Evolutionary conservation across 2,797 vertebrate genomes (phyloP).

Genomic region (Paratrypauchen microcephalus): DNA sequence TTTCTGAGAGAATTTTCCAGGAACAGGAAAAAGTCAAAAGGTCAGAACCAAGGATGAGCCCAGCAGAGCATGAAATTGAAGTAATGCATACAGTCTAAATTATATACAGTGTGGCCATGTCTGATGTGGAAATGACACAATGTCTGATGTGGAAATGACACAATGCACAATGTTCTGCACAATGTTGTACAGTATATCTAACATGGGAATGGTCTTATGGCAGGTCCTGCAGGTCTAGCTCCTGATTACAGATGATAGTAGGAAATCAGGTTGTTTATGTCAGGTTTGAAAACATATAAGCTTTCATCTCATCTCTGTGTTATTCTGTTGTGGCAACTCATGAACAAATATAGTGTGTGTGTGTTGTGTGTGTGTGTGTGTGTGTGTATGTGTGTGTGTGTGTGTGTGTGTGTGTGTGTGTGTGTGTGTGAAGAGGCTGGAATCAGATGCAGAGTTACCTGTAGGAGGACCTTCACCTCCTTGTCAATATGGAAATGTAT

Average conservation of each 20-base stretch:
- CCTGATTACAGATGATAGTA: not conserved
- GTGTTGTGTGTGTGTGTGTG: too few species aligned
- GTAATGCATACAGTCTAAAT: constrained; percentile 33
- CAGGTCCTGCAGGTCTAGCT: not conserved
- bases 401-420: too few species aligned
- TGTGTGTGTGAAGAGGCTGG: too few species aligned
- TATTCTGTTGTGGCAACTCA: too few species aligned
- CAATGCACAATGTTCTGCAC: too few species aligned
- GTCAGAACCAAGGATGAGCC: constrained; percentile 53
- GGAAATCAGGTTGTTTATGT: constrained; percentile 7
- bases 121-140: constrained; percentile 23
- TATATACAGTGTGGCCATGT: constrained; percentile 33
- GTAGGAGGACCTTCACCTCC: too few species aligned
- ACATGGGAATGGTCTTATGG: too few species aligned
- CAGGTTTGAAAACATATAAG: not conserved
- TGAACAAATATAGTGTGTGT: not conserved
- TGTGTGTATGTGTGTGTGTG: too few species aligned
- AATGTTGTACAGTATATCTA: constrained; percentile 24
- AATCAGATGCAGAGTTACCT: too few species aligned
- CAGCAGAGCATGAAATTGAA: constrained; percentile 56
- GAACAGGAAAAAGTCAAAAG: constrained; percentile 32
- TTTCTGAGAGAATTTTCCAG: constrained; percentile 29
- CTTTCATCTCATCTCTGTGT: not conserved
- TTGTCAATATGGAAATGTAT: too few species aligned
- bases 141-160: constrained; percentile 22